Base-by-base conservation (phyloP, 2,113 vertebrate genomes). In the Zeus faber region DNA sequence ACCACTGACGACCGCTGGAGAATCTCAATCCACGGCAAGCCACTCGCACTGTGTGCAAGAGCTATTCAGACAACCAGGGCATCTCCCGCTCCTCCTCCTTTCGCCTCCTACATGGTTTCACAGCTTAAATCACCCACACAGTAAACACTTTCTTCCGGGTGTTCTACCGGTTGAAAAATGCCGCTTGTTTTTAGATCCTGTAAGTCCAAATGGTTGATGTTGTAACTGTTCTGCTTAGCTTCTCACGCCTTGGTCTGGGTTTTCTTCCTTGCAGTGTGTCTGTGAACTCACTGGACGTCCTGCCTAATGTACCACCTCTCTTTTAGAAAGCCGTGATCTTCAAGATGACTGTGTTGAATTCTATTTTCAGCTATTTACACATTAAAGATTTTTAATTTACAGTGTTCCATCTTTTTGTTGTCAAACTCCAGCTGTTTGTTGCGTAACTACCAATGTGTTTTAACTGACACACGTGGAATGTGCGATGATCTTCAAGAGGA, bases 261-360 rank as follows among this genome's bases (percentile, higher is more conserved):
- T 54, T 48, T 70, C 25, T 27, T 62, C 54, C 25, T 26, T 60
- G 48, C 64, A 61, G 51, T 59, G 65, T 46, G 55, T 59, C 63
- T 46, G 55, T 71, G 59, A 29, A 54, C 25, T 68, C 39, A 67
- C 62, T 10, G 11, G n/a, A 39, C 62, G 50, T 47, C 41, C 35
- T 10, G 31, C 58, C 54, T 53, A 74, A 70, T 54, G 43, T 33
- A 31, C 17, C 24, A 48, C 33, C 59, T 52, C 62, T 25, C 60
- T 77, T 70, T 77, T 33, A 74, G 62, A 67, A 73, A 63, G 58
- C 60, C 63, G 60, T 76, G 62, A 74, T 65, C 35, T 52, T 27
- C 21, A 39, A 80, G 73, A 74, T 79, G 51, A 74, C 68, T 70
- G 80, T 74, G 77, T 70, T 69, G 59, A 77, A 84, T 70, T 82